Conservation (phyloP, 1,140 invertebrate genomes). For the Scaptodrosophila lebanonensis region DNA sequence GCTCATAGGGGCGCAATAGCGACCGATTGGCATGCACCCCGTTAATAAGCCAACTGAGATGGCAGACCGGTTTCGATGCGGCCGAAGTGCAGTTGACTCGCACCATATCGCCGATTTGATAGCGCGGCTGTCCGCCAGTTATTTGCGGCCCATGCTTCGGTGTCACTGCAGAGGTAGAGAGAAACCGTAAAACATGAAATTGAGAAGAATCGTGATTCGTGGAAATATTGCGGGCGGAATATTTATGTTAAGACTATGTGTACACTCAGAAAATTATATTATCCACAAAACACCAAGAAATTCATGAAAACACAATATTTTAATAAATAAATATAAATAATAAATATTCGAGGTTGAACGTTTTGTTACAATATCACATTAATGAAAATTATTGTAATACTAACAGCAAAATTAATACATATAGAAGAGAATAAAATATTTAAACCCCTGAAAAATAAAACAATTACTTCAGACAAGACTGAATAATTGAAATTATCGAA, state of each 20-base stretch:
- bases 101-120: slow-evolving; percentile 89
- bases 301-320: too few species aligned
- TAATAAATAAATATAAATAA: slow-evolving; percentile 14
- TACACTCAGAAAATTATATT: too few species aligned
- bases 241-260: too few species aligned
- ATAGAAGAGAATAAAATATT: slow-evolving; percentile 10
- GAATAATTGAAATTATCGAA: too few species aligned
- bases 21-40: slow-evolving; percentile 84
- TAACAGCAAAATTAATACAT: too few species aligned
- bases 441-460: too few species aligned
- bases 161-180: slow-evolving; percentile 80
- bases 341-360: slow-evolving; percentile 6
- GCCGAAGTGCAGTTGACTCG: slow-evolving; percentile 90
- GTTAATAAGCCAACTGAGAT: slow-evolving; percentile 92
- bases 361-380: too few species aligned
- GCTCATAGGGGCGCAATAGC: slow-evolving; percentile 71
- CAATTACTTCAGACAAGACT: neutral
- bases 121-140: slow-evolving; percentile 86
- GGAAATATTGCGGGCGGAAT: too few species aligned
- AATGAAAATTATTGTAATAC: too few species aligned
- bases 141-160: slow-evolving; percentile 89
- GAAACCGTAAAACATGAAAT: neutral
- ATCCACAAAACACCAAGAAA: neutral
- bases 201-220: slow-evolving; percentile 23
- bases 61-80: slow-evolving; percentile 88